Evolutionary conservation across 2,797 vertebrate species (phyloP).

Genomic region (Antennarius maculatus): DNA sequence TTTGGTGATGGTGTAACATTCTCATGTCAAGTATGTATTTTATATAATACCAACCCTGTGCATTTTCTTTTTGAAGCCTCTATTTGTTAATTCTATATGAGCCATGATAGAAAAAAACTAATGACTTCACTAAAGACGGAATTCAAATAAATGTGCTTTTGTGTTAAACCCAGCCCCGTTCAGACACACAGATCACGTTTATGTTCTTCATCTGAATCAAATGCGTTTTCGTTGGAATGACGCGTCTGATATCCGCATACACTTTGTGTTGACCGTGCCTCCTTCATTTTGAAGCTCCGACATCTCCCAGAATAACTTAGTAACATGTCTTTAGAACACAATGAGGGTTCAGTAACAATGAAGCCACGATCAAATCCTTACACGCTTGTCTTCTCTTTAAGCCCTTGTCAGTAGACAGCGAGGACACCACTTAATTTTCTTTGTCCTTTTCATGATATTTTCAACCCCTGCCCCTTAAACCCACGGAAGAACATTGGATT

Average conservation of each 20-base stretch:
- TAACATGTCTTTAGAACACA: neutral
- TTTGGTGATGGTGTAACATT: constrained; percentile 31
- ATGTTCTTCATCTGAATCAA: neutral
- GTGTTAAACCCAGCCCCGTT: neutral
- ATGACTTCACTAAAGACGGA: constrained; percentile 1
- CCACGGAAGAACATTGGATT: neutral
- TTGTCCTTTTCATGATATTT: constrained; percentile 35
- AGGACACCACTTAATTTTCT: neutral
- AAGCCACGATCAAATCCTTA: constrained; percentile 5
- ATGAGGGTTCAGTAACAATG: constrained; percentile 8
- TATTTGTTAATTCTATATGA: neutral
- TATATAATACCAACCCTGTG: neutral
- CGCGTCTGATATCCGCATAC: neutral
- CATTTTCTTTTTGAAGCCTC: constrained; percentile 12
- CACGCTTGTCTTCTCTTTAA: constrained; percentile 7
- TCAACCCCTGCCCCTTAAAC: constrained; percentile 1
- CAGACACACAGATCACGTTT: neutral
- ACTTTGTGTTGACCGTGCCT: neutral
- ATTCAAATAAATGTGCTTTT: constrained; percentile 11
- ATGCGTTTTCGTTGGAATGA: neutral
- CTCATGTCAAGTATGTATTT: constrained; percentile 29
- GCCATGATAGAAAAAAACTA: neutral
- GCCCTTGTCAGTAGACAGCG: neutral
- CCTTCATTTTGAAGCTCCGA: neutral
- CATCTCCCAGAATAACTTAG: constrained; percentile 16